phyloP scores from a whole-genome alignment of 2,113 vertebrate genomes.

The Lipophrys pholis region DNA sequence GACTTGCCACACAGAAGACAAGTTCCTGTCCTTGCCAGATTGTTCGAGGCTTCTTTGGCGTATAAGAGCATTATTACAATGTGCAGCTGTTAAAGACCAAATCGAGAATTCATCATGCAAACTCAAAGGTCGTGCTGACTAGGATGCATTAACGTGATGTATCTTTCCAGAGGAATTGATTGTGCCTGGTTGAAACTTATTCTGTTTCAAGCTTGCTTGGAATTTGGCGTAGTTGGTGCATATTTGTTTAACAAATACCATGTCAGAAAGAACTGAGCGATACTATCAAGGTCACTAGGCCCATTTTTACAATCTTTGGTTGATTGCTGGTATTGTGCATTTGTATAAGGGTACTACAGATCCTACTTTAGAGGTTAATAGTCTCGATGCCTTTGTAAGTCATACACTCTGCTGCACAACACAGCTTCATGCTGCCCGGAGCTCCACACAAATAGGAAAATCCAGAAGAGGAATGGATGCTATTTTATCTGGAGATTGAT shows the following conservation, averaged over 20 bases:
- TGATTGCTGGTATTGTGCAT: slow-evolving; percentile 2
- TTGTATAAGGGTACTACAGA: not conserved
- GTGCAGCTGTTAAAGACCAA: slow-evolving; percentile 19
- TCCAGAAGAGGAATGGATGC: not conserved
- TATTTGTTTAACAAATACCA: not conserved
- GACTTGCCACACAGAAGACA: slow-evolving; percentile 23
- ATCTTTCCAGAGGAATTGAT: slow-evolving; percentile 3
- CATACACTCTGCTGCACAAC: not conserved
- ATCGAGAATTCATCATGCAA: slow-evolving; percentile 29
- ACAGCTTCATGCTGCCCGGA: not conserved
- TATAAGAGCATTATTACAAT: slow-evolving; percentile 11
- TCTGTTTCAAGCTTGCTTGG: not conserved
- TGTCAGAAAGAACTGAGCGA: not conserved
- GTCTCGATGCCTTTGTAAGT: not conserved
- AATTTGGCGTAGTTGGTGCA: not conserved
- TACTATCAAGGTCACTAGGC: not conserved
- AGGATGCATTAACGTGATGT: not conserved
- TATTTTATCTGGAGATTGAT: slow-evolving; percentile 9
- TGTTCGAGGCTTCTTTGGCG: slow-evolving; percentile 15
- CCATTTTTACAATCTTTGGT: not conserved
- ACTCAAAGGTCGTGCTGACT: slow-evolving; percentile 12
- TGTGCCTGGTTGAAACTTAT: not conserved
- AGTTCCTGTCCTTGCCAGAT: slow-evolving; percentile 13
- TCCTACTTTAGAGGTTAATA: not conserved
- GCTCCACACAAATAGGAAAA: slow-evolving; percentile 4